Evolutionary conservation across 2,113 vertebrate genomes (phyloP), one percentile per base, ranked within the genome.

Genomic region (Pelobates fuscus): DNA sequence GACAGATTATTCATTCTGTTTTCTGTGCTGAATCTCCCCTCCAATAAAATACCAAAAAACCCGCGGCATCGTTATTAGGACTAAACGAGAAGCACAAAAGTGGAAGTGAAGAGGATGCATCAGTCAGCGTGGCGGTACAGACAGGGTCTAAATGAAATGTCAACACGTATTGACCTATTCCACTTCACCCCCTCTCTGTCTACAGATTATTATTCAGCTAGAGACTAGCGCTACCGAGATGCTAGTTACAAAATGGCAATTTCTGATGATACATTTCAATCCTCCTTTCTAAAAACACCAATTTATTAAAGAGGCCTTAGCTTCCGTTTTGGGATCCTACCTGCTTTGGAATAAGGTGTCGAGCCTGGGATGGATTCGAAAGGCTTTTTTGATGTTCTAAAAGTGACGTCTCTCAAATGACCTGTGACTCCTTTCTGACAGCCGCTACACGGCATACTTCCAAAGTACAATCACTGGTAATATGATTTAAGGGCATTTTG

Each of bases 381-480:
- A 29, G 30, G 27, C 37, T 63, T 63, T 32, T 63, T 63, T 63
- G 24, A 61, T 29, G 59, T 61, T 61, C 25, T 61, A 15, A 2
- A 63, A 63, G 21, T 32, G 14, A n/a, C 59, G 32, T 27, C 46
- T 5, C 24, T 23, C 11, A 73, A 25, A 10, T 60, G 72, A 60
- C 77, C 14, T 25, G 64, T 61, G 41, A 20, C 57, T 20, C 67
- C 17, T 12, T 12, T 59, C n/a, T 25, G 27, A n/a, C n/a, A 14
- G 52, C 32, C n/a, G 20, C 18, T 43, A 59, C 25, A 14, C 26
- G 23, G 57, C 32, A 18, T 12, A 18, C 55, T 75, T 77, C 67
- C 60, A 43, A 70, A 69, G 52, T 61, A 41, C 77, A 73, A 73
- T 77, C 68, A 70, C 58, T n/a, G 77, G 62, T 57, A 80, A 62